Base-by-base conservation (phyloP, 2,797 vertebrate species). In the Galago senegalensis region DNA sequence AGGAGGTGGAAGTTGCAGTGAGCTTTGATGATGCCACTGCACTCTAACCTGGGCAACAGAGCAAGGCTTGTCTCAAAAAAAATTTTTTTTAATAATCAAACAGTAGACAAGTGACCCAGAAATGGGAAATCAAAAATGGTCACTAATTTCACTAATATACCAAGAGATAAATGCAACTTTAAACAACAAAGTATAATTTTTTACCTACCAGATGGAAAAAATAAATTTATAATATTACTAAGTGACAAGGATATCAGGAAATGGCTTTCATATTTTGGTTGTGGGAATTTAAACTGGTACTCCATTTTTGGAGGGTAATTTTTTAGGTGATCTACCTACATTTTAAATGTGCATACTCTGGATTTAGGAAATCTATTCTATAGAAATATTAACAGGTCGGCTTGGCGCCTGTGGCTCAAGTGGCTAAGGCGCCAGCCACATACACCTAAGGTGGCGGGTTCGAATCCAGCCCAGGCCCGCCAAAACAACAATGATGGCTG, bases 151-250 rank as follows among this genome's bases (percentile, higher is more conserved):
- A 96, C 23, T 14, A 87, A 87, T 40, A 91, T 6, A 87, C 25
- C 53, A 87, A 90, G 60, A 91, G 93, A 81, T 81, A 91, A 91
- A 75, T 75, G 7, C 60, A 82, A 87, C 43, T 89, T 79, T 17
- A 73, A 80, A 89, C 43, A 89, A 56, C 23, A 49, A 58, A 61
- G 60, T 46, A 34, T 16, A 89, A 89, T 58, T 87, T 88, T 83
- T 84, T 43, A 95, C 21, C 58, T 79, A 72, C 37, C n/a, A 85
- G 13, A 58, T 73, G 11, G 8, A 31, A 67, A 56, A 61, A 92
- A 60, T 18, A 6, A 67, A 89, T 79, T 72, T 84, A 37, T 93
- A 72, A 63, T 63, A 65, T 77, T 80, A 84, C 63, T 31, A 79
- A 89, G 58, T 79, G 53, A 60, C 31, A 88, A 84, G n/a, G 27